phyloP scores from a whole-genome alignment of 2,797 vertebrate species.

The Liasis olivaceus region DNA sequence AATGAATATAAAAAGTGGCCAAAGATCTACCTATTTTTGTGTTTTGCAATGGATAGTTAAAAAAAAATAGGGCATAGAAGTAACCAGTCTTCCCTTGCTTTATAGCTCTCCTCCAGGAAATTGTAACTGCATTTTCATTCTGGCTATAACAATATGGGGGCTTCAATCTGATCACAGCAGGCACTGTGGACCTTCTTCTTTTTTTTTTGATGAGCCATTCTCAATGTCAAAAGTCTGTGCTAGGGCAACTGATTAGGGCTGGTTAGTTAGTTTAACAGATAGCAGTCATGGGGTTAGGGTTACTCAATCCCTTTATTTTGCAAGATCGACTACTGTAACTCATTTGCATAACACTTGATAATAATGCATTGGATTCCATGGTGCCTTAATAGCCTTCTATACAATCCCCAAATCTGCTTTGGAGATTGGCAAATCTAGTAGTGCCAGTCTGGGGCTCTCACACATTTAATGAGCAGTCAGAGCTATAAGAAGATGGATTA shows the following conservation, averaged over 20 bases:
- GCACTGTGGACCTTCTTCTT: not conserved
- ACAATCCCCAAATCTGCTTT: not conserved
- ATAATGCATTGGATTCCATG: too few species aligned
- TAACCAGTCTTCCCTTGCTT: not conserved
- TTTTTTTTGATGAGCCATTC: not conserved
- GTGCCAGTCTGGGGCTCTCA: not conserved
- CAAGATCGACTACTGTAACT: not conserved
- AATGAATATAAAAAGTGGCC: not conserved
- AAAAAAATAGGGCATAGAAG: not conserved
- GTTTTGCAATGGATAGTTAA: not conserved
- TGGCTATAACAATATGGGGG: not conserved
- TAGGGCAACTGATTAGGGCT: not conserved
- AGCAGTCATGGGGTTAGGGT: not conserved
- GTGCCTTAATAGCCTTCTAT: not conserved
- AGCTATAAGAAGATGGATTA: not conserved
- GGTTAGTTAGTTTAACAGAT: not conserved
- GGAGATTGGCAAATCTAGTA: not conserved
- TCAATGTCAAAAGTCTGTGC: not conserved
- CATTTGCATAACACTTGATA: not conserved
- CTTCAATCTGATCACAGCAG: not conserved
- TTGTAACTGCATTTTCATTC: not conserved
- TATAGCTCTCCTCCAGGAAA: not conserved
- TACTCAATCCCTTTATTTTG: not conserved
- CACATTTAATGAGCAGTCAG: not conserved
- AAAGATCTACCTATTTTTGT: not conserved